A percentile compares a stretch with the other conserved stretches of the same genome.
These are phyloP conservation scores for Celastrina argiolus DNA, from an alignment of 2,888 invertebrate species.

Conservation along the genomic window DNA sequence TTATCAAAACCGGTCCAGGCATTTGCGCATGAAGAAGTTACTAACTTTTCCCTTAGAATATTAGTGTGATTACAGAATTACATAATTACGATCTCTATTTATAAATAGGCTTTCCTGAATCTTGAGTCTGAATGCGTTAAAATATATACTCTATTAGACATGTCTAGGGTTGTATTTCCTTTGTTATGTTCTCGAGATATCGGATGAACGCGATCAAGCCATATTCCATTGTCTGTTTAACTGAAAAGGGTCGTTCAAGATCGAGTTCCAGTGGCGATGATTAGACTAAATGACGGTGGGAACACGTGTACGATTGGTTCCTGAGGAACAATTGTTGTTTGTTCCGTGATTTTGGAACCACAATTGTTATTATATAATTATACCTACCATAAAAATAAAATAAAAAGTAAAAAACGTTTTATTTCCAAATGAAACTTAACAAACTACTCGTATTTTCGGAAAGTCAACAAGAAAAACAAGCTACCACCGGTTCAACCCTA, in stretches of 20 bases:
- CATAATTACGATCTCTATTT: background rate
- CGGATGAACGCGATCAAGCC: background rate
- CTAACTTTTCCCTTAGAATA: too few species aligned
- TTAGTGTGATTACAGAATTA: too few species aligned
- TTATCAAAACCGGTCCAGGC: too few species aligned
- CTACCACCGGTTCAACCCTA: too few species aligned
- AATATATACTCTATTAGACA: background rate
- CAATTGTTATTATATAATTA: background rate
- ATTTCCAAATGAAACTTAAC: too few species aligned
- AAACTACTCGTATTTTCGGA: too few species aligned
- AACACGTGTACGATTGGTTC: conserved; percentile 44
- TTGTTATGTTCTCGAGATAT: background rate
- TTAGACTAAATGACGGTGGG: conserved; percentile 54
- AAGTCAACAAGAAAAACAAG: too few species aligned
- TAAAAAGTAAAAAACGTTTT: too few species aligned
- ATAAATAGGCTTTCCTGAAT: background rate
- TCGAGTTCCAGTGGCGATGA: conserved; percentile 52
- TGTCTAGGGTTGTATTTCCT: background rate
- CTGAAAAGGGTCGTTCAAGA: conserved; percentile 43
- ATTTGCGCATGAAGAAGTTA: too few species aligned
- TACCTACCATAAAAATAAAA: too few species aligned
- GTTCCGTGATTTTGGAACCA: background rate
- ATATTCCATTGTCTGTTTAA: conserved; percentile 37
- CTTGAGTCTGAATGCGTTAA: background rate
- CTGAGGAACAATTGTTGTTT: conserved; percentile 42